Evolutionary conservation across 2,113 vertebrate genomes (phyloP).

Genomic region (Xiphorhynchus elegans): DNA sequence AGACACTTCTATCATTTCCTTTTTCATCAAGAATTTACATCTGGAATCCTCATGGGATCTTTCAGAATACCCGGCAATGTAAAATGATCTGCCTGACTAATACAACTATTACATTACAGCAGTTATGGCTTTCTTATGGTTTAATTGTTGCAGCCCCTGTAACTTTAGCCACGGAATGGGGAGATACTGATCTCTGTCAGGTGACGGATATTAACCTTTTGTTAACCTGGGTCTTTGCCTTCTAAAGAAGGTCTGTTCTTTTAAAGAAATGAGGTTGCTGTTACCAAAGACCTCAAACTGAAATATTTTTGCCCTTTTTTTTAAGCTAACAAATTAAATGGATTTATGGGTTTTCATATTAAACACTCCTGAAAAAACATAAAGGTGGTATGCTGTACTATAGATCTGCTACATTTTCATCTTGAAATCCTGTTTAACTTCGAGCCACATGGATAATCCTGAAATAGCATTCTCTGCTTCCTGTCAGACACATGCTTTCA

Average conservation of each 20-base stretch:
- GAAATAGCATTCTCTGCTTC: slow-evolving; percentile 47
- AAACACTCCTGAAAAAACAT: not conserved
- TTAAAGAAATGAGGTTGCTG: not conserved
- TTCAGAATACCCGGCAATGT: not conserved
- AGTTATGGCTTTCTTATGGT: slow-evolving; percentile 32
- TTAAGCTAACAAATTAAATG: not conserved
- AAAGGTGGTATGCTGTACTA: not conserved
- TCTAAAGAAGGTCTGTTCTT: not conserved
- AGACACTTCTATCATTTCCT: slow-evolving; percentile 46
- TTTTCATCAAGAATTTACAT: slow-evolving; percentile 47
- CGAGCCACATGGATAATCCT: slow-evolving; percentile 25
- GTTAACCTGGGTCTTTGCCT: not conserved
- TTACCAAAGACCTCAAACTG: not conserved
- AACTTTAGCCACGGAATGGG: not conserved
- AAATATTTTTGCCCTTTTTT: not conserved
- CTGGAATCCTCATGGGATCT: slow-evolving; percentile 59
- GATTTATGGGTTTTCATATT: not conserved
- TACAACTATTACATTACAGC: not conserved
- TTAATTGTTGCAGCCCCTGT: slow-evolving; percentile 36
- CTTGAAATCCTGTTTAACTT: slow-evolving; percentile 29
- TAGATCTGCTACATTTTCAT: not conserved
- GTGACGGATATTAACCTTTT: slow-evolving; percentile 39
- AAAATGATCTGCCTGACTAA: slow-evolving; percentile 54
- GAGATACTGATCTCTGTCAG: slow-evolving; percentile 12
- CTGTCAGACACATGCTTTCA: slow-evolving; percentile 30